phyloP scores from a whole-genome alignment of 2,113 vertebrate genomes.

The Delphinapterus leucas region DNA sequence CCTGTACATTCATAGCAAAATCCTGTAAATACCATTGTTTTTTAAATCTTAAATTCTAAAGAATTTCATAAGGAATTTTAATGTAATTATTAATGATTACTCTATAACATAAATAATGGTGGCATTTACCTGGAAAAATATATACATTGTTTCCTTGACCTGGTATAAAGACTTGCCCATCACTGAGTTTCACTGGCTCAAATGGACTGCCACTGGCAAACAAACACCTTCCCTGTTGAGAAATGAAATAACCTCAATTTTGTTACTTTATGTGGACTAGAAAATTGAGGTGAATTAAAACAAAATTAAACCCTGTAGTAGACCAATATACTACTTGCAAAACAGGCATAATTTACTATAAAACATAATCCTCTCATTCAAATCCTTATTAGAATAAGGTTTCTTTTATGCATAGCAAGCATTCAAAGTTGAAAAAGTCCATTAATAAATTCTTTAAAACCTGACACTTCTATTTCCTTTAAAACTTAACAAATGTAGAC shows the following conservation, averaged over 20 bases:
- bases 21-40: conserved; percentile 14
- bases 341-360: neutral
- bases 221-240: conserved; percentile 90
- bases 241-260: neutral
- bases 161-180: conserved; percentile 90
- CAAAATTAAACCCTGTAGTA: neutral
- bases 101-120: neutral
- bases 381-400: neutral
- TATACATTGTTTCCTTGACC: conserved; percentile 98
- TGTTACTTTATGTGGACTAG: neutral
- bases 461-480: neutral
- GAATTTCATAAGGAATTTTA: neutral
- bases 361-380: neutral
- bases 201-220: conserved; percentile 98
- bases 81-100: neutral
- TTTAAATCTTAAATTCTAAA: neutral
- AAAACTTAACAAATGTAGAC: neutral
- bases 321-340: neutral
- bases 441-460: neutral
- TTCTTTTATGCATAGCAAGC: neutral
- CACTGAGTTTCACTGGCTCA: conserved; percentile 87
- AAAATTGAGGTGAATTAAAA: neutral
- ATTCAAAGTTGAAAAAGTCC: neutral
- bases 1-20: neutral
- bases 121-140: conserved; percentile 92